A percentile compares a stretch with the other conserved stretches of the same genome.
Conservation (phyloP, 2,888 invertebrate genomes). For the Hypolimnas misippus region DNA sequence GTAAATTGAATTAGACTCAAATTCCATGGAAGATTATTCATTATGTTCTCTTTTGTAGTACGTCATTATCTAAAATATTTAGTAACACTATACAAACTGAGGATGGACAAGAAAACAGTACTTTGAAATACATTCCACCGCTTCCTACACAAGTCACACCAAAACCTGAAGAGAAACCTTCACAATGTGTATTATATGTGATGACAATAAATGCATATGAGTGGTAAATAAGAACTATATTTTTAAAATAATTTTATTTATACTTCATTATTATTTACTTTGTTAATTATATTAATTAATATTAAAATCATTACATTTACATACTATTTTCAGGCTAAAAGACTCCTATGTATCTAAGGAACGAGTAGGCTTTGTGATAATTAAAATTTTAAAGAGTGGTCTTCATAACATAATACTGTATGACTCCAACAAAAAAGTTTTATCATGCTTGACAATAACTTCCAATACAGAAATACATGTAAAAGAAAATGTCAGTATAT, state of each 20-base stretch:
- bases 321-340: conserved; percentile 54
- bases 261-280: background rate
- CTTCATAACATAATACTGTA: conserved; percentile 65
- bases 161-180: conserved; percentile 53
- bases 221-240: conserved; percentile 59
- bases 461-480: conserved; percentile 57
- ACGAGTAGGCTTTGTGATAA: conserved; percentile 71
- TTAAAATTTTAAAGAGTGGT: conserved; percentile 59
- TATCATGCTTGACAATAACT: conserved; percentile 61
- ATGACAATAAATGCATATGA: conserved; percentile 68
- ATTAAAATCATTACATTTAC: background rate
- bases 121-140: conserved; percentile 70
- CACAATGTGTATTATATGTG: conserved; percentile 64
- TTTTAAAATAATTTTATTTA: background rate
- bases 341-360: conserved; percentile 64
- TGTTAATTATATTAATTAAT: background rate
- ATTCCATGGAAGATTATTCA: background rate
- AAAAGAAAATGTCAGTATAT: conserved; percentile 62
- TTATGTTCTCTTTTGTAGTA: conserved; percentile 54
- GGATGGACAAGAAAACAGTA: conserved; percentile 55
- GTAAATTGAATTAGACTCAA: background rate
- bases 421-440: conserved; percentile 66
- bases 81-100: conserved; percentile 46
- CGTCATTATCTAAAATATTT: conserved; percentile 72
- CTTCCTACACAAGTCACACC: conserved; percentile 50